These are phyloP conservation scores for Acanthosepion esculentum DNA, from an alignment of 2,888 invertebrate species.

Conservation along the genomic window DNA sequence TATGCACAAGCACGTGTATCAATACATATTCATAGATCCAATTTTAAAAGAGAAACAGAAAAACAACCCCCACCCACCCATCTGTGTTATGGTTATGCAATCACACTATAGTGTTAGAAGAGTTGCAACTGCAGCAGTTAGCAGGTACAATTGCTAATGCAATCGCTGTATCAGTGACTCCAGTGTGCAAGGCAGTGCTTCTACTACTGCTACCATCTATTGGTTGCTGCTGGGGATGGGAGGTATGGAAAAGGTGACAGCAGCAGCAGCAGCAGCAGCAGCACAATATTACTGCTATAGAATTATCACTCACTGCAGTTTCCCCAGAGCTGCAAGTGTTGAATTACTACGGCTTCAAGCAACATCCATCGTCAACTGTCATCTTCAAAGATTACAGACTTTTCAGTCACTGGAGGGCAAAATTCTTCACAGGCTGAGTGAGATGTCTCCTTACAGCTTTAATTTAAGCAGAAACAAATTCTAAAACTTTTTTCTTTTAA, in stretches of 20 bases:
- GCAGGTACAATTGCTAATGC: slow-evolving; percentile 33
- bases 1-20: slow-evolving; percentile 2
- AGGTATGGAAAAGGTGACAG: not conserved
- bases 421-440: slow-evolving; percentile 33
- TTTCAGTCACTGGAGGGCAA: slow-evolving; percentile 20
- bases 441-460: slow-evolving; percentile 1
- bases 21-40: slow-evolving; percentile 17
- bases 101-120: slow-evolving; percentile 8
- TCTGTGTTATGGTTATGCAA: not conserved
- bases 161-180: slow-evolving; percentile 33
- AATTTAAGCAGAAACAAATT: slow-evolving; percentile 15
- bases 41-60: not conserved
- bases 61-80: not conserved
- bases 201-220: not conserved
- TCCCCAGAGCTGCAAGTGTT: slow-evolving; percentile 33
- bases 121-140: slow-evolving; percentile 33
- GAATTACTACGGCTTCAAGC: slow-evolving; percentile 14
- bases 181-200: slow-evolving; percentile 25
- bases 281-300: not conserved
- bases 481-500: slow-evolving; percentile 17
- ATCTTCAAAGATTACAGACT: slow-evolving; percentile 33
- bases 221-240: not conserved
- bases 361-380: slow-evolving; percentile 10
- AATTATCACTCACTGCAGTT: slow-evolving; percentile 33
- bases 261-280: not conserved